These are phyloP conservation scores for Neostethus bicornis DNA, from an alignment of 2,797 vertebrate species.

Conservation along the genomic window DNA sequence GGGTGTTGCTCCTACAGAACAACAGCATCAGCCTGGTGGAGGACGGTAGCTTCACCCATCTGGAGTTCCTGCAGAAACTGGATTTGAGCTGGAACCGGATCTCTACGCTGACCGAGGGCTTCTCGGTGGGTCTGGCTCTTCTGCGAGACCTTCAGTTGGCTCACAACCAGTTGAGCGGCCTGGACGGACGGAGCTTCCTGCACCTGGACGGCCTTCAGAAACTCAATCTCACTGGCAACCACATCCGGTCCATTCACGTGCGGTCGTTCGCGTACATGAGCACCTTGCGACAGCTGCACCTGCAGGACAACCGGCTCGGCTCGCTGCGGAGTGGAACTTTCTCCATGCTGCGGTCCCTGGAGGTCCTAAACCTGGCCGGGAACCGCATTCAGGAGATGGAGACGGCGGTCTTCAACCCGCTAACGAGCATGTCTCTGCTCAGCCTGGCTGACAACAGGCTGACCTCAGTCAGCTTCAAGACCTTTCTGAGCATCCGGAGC, in stretches of 20 bases:
- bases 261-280: conserved; percentile 79
- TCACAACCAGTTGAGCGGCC: conserved; percentile 72
- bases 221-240: conserved; percentile 79
- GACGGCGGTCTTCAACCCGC: conserved; percentile 69
- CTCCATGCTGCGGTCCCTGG: conserved; percentile 82
- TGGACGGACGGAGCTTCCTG: conserved; percentile 70
- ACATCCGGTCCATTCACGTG: conserved; percentile 70
- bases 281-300: conserved; percentile 75
- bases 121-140: conserved; percentile 75
- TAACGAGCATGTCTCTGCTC: conserved; percentile 78
- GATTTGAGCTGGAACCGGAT: conserved; percentile 83
- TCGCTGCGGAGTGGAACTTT: conserved; percentile 75
- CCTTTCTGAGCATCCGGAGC: conserved; percentile 80
- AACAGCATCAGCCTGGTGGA: conserved; percentile 76
- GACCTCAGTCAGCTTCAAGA: conserved; percentile 76
- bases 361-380: conserved; percentile 77
- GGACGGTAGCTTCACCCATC: conserved; percentile 68
- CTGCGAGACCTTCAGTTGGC: conserved; percentile 79
- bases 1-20: conserved; percentile 77
- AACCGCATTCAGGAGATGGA: conserved; percentile 76
- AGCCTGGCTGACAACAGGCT: conserved; percentile 77
- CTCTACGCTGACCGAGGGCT: conserved; percentile 64
- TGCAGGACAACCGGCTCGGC: conserved; percentile 74
- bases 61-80: conserved; percentile 81
- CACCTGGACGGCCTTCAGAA: conserved; percentile 80